A percentile compares a stretch with the other conserved stretches of the same genome.
Evolutionary conservation across 2,113 vertebrate species (phyloP).

Genomic region (Philantomba maxwellii): DNA sequence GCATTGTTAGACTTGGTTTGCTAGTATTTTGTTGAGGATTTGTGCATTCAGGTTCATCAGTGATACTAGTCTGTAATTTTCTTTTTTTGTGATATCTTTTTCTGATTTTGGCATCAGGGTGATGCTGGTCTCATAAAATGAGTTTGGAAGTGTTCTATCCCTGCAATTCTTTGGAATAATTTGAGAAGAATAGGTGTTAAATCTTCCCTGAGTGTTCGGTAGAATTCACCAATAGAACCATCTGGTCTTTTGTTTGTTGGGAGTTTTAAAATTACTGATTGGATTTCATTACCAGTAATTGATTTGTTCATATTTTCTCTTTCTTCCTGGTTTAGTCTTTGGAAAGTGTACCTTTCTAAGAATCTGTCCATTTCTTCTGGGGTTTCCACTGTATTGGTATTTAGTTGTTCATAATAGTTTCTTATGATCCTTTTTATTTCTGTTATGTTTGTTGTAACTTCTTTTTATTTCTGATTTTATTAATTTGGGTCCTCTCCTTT

Average conservation of each 20-base stretch:
- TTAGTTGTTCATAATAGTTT: neutral
- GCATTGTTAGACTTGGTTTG: neutral
- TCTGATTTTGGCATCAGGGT: neutral
- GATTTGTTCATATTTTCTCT: neutral
- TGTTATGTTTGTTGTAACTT: neutral
- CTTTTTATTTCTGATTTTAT: neutral
- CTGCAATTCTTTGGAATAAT: neutral
- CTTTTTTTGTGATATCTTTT: neutral
- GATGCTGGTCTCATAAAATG: neutral
- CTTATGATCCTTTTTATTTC: neutral
- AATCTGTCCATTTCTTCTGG: neutral
- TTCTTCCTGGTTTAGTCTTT: neutral
- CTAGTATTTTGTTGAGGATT: neutral
- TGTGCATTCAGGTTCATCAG: neutral
- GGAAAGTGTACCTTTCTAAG: neutral
- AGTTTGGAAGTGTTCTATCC: neutral
- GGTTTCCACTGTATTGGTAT: neutral
- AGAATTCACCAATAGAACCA: neutral
- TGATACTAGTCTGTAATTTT: neutral
- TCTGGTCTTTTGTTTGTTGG: neutral
- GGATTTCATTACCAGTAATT: neutral
- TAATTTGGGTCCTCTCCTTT: neutral
- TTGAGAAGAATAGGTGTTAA: neutral
- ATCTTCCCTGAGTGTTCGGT: neutral
- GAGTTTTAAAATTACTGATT: neutral